phyloP scores from a whole-genome alignment of 1,140 invertebrate genomes.

The Metopolophium dirhodum region DNA sequence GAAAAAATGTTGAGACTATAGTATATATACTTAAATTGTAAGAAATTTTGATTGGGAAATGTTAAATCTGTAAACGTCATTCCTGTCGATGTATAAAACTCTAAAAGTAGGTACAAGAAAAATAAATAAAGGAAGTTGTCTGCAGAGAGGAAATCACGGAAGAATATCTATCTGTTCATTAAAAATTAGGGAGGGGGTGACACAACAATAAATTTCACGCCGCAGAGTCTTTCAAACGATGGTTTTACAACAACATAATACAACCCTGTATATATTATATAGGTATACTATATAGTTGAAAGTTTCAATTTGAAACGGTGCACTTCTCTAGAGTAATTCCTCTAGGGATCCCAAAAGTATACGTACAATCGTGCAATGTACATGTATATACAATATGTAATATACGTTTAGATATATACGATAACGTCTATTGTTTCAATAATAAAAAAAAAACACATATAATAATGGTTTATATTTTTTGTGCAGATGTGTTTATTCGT shows the following conservation, averaged over 20 bases:
- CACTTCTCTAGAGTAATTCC: neutral
- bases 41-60: too few relatives aligned
- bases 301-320: neutral
- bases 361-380: too few relatives aligned
- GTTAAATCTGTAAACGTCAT: neutral
- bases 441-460: neutral
- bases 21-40: too few relatives aligned
- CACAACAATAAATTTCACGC: neutral
- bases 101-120: too few relatives aligned
- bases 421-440: neutral
- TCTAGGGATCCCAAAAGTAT: neutral
- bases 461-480: neutral
- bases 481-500: neutral
- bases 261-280: neutral
- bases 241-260: neutral
- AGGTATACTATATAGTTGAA: neutral
- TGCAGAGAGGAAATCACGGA: neutral
- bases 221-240: neutral
- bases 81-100: too few relatives aligned
- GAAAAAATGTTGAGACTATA: too few relatives aligned
- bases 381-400: too few relatives aligned
- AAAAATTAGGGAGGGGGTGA: neutral
- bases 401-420: neutral
- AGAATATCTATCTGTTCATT: neutral
- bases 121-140: too few relatives aligned